A percentile compares a stretch with the other conserved stretches of the same genome.
Conservation (phyloP, 2,113 vertebrate genomes). For the Eidolon helvum region DNA sequence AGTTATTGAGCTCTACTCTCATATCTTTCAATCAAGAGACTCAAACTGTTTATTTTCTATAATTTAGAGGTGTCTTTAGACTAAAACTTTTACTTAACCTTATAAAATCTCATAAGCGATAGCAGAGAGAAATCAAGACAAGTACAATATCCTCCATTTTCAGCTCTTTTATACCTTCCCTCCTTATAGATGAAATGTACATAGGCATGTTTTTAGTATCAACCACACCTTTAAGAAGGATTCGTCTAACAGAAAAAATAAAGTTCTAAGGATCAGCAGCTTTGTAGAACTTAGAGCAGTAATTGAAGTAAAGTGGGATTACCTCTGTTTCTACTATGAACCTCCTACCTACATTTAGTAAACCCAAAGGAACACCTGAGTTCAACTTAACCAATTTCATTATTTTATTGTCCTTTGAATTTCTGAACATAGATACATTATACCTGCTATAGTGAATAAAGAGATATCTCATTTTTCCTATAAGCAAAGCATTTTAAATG, state of each 20-base stretch:
- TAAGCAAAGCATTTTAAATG: not conserved
- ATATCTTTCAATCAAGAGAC: not conserved
- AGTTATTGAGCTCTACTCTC: not conserved
- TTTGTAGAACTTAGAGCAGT: not conserved
- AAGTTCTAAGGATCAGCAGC: not conserved
- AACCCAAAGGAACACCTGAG: not conserved
- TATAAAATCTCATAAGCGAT: not conserved
- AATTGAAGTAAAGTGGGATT: not conserved
- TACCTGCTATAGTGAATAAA: not conserved
- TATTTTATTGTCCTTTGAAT: not conserved
- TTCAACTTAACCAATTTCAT: not conserved
- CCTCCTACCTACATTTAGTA: not conserved
- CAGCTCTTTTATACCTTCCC: not conserved
- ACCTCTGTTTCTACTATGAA: not conserved
- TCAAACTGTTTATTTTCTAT: not conserved
- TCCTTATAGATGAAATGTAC: not conserved
- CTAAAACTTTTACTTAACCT: not conserved
- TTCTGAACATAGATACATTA: not conserved
- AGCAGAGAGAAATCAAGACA: not conserved
- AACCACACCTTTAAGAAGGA: not conserved
- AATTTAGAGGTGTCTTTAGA: not conserved
- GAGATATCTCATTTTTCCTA: not conserved
- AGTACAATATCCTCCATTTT: not conserved
- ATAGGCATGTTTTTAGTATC: not conserved
- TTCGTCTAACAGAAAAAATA: not conserved